Base-by-base conservation (phyloP, 2,888 invertebrate genomes). In the Geophilus truncorum region DNA sequence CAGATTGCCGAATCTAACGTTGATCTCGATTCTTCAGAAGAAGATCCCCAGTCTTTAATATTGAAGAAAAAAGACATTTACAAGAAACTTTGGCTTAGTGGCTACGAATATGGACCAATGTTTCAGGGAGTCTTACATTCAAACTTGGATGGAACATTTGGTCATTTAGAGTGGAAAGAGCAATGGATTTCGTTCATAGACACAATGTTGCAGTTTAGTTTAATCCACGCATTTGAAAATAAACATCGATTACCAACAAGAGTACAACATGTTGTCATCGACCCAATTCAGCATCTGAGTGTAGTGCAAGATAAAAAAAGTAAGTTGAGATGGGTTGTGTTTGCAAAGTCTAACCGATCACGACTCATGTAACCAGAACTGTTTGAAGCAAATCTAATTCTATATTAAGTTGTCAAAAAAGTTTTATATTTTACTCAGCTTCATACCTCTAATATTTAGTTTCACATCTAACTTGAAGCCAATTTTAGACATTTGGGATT, bases 91-190 rank as follows among this genome's bases (percentile, higher is more conserved):
- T 21, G 81, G 18, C 40, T 83, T 9, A 28, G 82, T n/a, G 83
- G 84, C 12, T 83, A 82, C 81, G 80, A 84, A 15, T 84, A 84
- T 36, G 81, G 81, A 15, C 57, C 80, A 7, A 57, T 5, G 3
- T 84, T 83, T 80, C 82, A 82, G 81, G 87, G 87, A 18, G 87
- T 88, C 21, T 75, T 84, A 4, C 83, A 83, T 6, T 84, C 85
- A 2, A 84, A 84, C 28, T 25, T 78, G 40, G 5, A 45, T 51
- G 78, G 78, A 10, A 77, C 36, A 21, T 2, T 4, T 3, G 78
- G 78, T 15, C 9, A 78, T 18, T 25, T 78, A 7, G 23, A 78
- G 45, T 78, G 78, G 78, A 45, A 40, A 23, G 15, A 25, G 12
- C 40, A 78, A 6, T 78, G 78, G 78, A 25, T 78, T 4, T 23